phyloP scores from a whole-genome alignment of 2,888 invertebrate genomes.

The Heliconius cydno region DNA sequence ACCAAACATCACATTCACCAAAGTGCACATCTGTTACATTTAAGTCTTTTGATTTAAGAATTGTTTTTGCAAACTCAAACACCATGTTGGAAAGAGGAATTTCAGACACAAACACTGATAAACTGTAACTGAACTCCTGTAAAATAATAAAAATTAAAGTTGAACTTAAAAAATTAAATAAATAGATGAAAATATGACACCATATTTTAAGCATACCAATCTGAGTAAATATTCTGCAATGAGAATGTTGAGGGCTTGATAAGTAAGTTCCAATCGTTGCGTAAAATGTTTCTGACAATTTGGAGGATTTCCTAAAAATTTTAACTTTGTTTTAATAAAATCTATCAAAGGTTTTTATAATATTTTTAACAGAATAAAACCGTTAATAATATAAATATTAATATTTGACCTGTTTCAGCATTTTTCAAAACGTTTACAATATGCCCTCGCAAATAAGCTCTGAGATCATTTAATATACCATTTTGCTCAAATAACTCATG shows the following conservation, averaged over 20 bases:
- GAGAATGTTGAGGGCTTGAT: slow-evolving; percentile 85
- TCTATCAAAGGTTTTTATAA: not conserved
- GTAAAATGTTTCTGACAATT: slow-evolving; percentile 69
- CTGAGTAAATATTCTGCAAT: slow-evolving; percentile 84
- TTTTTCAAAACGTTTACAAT: slow-evolving; percentile 83
- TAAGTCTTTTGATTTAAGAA: slow-evolving; percentile 57
- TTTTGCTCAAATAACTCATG: slow-evolving; percentile 84
- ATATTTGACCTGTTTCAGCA: slow-evolving; percentile 66
- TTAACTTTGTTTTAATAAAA: slow-evolving; percentile 7
- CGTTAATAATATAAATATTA: not conserved
- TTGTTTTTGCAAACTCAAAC: slow-evolving; percentile 70
- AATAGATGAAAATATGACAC: no score
- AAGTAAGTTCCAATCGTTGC: slow-evolving; percentile 75
- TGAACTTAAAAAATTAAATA: not conserved
- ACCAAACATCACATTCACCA: slow-evolving; percentile 75
- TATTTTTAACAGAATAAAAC: not conserved
- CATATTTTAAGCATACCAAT: slow-evolving; percentile 58
- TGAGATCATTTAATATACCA: slow-evolving; percentile 83
- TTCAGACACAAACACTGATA: slow-evolving; percentile 85
- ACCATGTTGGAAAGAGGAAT: slow-evolving; percentile 81
- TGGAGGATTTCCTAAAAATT: slow-evolving; percentile 64
- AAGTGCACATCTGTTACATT: slow-evolving; percentile 62
- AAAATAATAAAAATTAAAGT: slow-evolving; percentile 44
- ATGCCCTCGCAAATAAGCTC: slow-evolving; percentile 84
- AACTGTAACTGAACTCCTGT: slow-evolving; percentile 82